These are phyloP conservation scores for Agrochola lota DNA, from an alignment of 2,888 invertebrate species.

Conservation along the genomic window DNA sequence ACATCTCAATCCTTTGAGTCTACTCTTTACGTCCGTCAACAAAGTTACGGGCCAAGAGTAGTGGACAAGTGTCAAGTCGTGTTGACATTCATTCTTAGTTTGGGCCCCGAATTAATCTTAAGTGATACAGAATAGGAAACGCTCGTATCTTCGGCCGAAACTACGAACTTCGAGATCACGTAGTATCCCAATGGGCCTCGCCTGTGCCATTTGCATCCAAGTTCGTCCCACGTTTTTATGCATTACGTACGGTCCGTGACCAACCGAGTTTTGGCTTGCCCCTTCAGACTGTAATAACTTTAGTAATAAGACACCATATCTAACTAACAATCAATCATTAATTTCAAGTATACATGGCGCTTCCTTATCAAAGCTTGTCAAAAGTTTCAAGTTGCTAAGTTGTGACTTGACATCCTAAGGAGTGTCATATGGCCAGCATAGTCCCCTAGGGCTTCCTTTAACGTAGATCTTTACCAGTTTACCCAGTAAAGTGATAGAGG, in stretches of 20 bases:
- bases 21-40: too few relatives aligned
- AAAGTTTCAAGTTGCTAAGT: conserved; percentile 4
- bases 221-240: not conserved
- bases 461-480: not conserved
- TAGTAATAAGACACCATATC: not conserved
- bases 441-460: not conserved
- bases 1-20: not conserved
- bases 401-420: not conserved
- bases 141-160: too few relatives aligned
- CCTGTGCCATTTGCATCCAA: not conserved
- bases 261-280: not conserved
- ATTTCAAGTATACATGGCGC: not conserved
- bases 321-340: conserved; percentile 3
- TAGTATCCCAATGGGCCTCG: too few relatives aligned
- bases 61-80: too few relatives aligned
- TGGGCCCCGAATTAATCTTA: too few relatives aligned
- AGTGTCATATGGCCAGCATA: not conserved
- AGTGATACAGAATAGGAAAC: too few relatives aligned
- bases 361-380: not conserved
- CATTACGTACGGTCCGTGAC: not conserved
- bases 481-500: not conserved
- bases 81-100: too few relatives aligned
- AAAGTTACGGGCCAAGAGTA: too few relatives aligned
- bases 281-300: not conserved
- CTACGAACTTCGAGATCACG: too few relatives aligned